A percentile compares a stretch with the other conserved stretches of the same genome.
phyloP scores from a whole-genome alignment of 2,113 vertebrate genomes.

The Paralichthys olivaceus region DNA sequence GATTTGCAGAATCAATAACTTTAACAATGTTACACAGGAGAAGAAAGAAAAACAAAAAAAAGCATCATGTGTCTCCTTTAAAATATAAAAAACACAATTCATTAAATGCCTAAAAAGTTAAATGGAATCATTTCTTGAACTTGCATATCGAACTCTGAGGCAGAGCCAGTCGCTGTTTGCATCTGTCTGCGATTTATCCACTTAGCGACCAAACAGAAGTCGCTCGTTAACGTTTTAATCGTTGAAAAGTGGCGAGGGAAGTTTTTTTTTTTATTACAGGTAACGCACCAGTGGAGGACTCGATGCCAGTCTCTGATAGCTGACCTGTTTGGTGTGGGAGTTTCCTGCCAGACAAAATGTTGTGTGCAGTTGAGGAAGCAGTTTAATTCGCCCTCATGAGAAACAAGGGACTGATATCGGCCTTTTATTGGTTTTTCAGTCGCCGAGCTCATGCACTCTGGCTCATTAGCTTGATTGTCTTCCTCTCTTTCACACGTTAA shows the following conservation, averaged over 20 bases:
- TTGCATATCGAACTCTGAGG: background rate
- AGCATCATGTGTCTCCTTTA: too few relatives aligned
- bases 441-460: background rate
- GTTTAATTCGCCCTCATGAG: constrained; percentile 12
- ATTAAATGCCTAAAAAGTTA: too few relatives aligned
- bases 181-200: background rate
- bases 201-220: background rate
- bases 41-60: too few relatives aligned
- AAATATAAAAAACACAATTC: too few relatives aligned
- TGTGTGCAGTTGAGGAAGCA: constrained; percentile 41
- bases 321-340: constrained; percentile 21
- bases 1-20: too few relatives aligned
- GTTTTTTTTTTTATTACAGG: constrained; percentile 26
- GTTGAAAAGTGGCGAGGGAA: too few relatives aligned
- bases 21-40: too few relatives aligned
- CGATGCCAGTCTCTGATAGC: constrained; percentile 61
- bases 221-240: background rate
- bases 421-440: background rate
- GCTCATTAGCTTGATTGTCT: constrained; percentile 8
- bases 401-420: constrained; percentile 16
- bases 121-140: too few relatives aligned
- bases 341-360: constrained; percentile 61
- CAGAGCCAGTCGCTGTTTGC: background rate
- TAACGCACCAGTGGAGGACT: constrained; percentile 50
- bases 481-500: background rate